Evolutionary conservation across 2,797 vertebrate genomes (phyloP).

Genomic region (Sebastes vulpes): DNA sequence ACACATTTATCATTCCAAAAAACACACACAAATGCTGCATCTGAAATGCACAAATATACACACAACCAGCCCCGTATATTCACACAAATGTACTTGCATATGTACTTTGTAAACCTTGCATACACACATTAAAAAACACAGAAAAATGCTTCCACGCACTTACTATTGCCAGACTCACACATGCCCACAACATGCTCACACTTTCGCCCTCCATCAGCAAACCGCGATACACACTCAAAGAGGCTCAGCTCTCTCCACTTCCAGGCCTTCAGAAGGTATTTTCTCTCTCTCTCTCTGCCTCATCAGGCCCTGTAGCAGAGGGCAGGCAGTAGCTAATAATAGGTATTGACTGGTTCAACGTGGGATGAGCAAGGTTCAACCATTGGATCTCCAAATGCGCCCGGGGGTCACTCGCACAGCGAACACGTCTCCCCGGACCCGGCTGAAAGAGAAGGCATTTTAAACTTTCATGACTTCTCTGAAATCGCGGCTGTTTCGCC

Average conservation of each 20-base stretch:
- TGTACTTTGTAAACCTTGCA: not conserved
- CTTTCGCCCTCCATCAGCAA: conserved; percentile 54
- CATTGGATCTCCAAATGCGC: conserved; percentile 88
- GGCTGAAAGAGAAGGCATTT: conserved; percentile 86
- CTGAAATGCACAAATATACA: not conserved
- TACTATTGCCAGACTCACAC: conserved; percentile 35
- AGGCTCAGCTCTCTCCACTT: conserved; percentile 59
- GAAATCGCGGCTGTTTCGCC: conserved; percentile 84
- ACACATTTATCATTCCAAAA: not conserved
- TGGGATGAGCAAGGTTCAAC: conserved; percentile 88
- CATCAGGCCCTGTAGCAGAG: conserved; percentile 85
- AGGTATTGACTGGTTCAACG: conserved; percentile 91
- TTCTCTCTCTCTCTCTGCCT: conserved; percentile 77
- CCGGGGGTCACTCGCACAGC: conserved; percentile 83
- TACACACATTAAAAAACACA: conserved; percentile 4
- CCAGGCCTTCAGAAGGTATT: conserved; percentile 76
- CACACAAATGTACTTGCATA: not conserved
- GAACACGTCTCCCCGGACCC: conserved; percentile 79
- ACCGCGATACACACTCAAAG: conserved; percentile 31
- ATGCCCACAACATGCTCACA: conserved; percentile 47
- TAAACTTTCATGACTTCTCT: conserved; percentile 90
- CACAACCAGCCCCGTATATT: not conserved
- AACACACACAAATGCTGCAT: not conserved
- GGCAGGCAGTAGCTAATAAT: conserved; percentile 90
- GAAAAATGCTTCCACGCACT: conserved; percentile 28